Conservation (phyloP, 2,113 vertebrate species). For the Myiagra hebetior region DNA sequence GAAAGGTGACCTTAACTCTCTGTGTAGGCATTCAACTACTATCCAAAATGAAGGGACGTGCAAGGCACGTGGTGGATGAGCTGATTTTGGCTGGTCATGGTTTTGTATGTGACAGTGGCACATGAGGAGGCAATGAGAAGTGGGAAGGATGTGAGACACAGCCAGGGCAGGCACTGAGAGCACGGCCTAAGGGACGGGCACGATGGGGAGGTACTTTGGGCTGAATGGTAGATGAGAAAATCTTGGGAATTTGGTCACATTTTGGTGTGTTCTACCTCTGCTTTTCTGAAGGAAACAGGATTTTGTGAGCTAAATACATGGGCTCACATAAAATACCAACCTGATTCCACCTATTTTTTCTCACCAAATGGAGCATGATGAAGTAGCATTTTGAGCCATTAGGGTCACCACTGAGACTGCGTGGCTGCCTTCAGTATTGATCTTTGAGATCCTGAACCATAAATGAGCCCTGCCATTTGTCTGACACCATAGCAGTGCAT, state of each 20-base stretch:
- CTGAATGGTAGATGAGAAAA: neutral
- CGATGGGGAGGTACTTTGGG: neutral
- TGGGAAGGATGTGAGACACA: neutral
- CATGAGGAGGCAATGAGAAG: neutral
- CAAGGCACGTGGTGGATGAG: fast-evolving
- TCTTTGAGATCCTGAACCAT: neutral
- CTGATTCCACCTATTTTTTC: neutral
- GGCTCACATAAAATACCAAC: neutral
- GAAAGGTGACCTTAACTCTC: neutral
- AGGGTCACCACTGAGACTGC: neutral
- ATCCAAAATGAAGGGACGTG: neutral
- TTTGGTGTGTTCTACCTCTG: neutral
- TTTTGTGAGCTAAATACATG: neutral
- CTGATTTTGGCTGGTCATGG: neutral
- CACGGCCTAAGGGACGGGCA: neutral
- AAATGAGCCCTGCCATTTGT: neutral
- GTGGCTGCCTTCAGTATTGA: neutral
- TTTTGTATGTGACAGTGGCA: neutral
- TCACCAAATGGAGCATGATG: neutral
- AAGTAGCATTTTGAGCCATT: neutral
- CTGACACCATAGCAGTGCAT: neutral
- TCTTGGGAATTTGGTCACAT: neutral
- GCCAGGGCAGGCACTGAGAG: neutral
- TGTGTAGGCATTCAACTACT: neutral
- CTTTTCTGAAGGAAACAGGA: neutral